Evolutionary conservation across 2,888 invertebrate species (phyloP), one percentile per base, ranked within the genome.

Genomic region (Nephrocerus scutellatus): DNA sequence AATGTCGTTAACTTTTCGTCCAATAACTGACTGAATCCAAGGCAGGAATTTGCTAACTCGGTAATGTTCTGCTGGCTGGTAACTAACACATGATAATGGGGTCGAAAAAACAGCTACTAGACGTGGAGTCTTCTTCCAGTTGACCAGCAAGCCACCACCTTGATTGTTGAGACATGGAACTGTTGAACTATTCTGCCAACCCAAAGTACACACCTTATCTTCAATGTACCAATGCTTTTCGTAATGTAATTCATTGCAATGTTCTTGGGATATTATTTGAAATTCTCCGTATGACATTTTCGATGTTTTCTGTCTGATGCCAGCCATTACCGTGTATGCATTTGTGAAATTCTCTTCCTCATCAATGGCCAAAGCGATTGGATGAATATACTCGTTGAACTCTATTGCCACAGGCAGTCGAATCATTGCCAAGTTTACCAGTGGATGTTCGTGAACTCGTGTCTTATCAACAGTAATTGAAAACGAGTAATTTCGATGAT

Each of bases 141-240:
- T 36, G 7, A 49, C 26, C 10, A 50, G 36, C 22, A 52, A 34
- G 12, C 51, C 51, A 25, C 47, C 51, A 2, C 51, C 50, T 28
- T 46, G 35, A 21, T 47, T 45, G 9, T 46, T 45, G 15, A 29
- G 13, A 19, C 51, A 52, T 1, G 51, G 50, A 6, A 48, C 44
- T 14, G 41, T 30, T 2, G 15, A 20, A 14, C 30, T 41, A 12
- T 46, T 42, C 5, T 23, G 38, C 31, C 37, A 44, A 5, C 46
- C 47, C n/a, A 36, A 32, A 2, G 50, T 46, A 30, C 51, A 52
- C 24, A 50, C 34, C 18, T 34, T 30, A 3, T 12, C 37, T 7
- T 29, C 36, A 34, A 47, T 43, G 24, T 41, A 43, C 15, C 19
- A 15, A 5, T 13, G 16, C 9, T 20, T 26, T n/a, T 35, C 36